Evolutionary conservation across 1,140 invertebrate species (phyloP), one percentile per base, ranked within the genome.

Genomic region (Ceratina australensis): DNA sequence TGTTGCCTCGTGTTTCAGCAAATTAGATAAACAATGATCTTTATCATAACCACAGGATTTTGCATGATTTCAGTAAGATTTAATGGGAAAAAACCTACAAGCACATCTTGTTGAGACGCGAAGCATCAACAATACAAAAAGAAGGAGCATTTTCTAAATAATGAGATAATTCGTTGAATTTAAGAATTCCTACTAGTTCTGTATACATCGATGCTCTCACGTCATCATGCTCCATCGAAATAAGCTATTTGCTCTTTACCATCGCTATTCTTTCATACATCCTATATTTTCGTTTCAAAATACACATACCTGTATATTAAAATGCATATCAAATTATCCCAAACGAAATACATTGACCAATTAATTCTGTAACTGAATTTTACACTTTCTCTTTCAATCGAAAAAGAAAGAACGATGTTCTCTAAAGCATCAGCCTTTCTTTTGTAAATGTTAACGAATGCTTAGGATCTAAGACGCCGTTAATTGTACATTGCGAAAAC

Each of bases 1-100:
- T 75, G 66, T 75, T 83, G 67, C 80, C 71, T 85, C 78, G 68
- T 52, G 66, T 69, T 59, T 82, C 71, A 59, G 71, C 61, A 24
- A 65, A 73, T 73, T 63, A 50, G 71, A n/a, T 22, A 59, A 54
- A 2, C 10, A 20, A 56, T 22, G 49, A 54, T 42, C n/a, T 74
- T 54, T 68, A 52, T 50, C 74, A 49, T 50, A 68, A 59, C 20
- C 60, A 61, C 26, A 16, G 50, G 47, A 69, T 26, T 76, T 68
- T 68, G 20, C 65, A 49, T 68, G 50, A 76, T 61, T 76, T 76
- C 15, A 42, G 15, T 4, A 50, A n/a, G 15, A 42, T 71, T 22
- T 33, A 71, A 7, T 3, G n/a, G 47, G 64, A 28, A 22, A 8
- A n/a, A 16, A 54, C 24, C 3, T 57, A 56, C n/a, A 56, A 18